Evolutionary conservation across 2,113 vertebrate species (phyloP).

Genomic region (Sapayoa aenigma): DNA sequence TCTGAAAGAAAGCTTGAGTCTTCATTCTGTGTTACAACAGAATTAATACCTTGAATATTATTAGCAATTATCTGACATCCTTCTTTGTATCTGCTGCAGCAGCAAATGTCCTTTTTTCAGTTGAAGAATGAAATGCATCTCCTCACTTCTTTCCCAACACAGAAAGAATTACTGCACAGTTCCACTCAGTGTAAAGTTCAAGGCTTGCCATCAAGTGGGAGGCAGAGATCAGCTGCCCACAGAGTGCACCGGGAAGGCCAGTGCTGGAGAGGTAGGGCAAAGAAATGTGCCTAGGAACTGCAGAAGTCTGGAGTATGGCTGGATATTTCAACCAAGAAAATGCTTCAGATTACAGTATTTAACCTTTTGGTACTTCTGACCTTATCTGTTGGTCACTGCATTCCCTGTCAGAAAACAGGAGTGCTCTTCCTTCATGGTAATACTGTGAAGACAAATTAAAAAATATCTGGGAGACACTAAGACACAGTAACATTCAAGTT

Average conservation of each 20-base stretch:
- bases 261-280: not conserved
- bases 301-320: not conserved
- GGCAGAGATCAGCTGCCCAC: not conserved
- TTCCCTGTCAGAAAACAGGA: not conserved
- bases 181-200: not conserved
- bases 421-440: not conserved
- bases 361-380: not conserved
- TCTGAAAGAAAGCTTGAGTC: not conserved
- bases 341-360: not conserved
- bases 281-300: not conserved
- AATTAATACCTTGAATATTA: not conserved
- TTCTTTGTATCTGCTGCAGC: not conserved
- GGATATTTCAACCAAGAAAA: not conserved
- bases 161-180: not conserved
- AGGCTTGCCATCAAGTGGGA: not conserved
- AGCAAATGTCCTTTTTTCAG: not conserved
- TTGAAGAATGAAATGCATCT: not conserved
- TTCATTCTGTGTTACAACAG: not conserved
- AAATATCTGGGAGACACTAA: not conserved
- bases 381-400: not conserved
- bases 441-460: not conserved
- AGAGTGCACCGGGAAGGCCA: not conserved
- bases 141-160: not conserved
- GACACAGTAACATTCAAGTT: not conserved
- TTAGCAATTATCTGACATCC: not conserved